Conservation (phyloP, 2,888 invertebrate genomes). For the Aplocera efformata region DNA sequence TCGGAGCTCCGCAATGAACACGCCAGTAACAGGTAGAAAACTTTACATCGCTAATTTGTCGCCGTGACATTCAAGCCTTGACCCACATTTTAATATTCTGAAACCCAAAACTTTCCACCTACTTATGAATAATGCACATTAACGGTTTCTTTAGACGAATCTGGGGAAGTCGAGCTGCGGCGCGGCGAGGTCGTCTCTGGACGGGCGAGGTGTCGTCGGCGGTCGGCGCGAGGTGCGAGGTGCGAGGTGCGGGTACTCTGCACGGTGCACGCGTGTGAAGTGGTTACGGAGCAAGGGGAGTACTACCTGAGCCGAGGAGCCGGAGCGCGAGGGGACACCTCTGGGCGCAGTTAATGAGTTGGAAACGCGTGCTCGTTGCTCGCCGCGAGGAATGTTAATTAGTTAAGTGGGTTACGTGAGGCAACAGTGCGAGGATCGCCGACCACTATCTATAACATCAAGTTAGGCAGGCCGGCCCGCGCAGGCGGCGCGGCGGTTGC, state of each 20-base stretch:
- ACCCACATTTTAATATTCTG: conserved; percentile 58
- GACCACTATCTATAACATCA: conserved; percentile 14
- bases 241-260: background rate
- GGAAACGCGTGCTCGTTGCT: conserved; percentile 54
- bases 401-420: conserved; percentile 58
- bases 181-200: background rate
- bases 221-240: too few relatives aligned
- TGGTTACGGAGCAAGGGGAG: conserved; percentile 6
- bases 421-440: conserved; percentile 44
- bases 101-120: conserved; percentile 57
- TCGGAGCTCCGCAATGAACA: too few relatives aligned
- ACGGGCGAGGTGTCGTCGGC: too few relatives aligned
- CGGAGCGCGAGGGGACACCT: conserved; percentile 15
- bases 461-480: too few relatives aligned
- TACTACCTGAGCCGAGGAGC: too few relatives aligned
- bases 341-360: conserved; percentile 48
- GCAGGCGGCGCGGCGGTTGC: too few relatives aligned
- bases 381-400: conserved; percentile 64
- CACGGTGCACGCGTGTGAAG: background rate
- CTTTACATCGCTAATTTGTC: conserved; percentile 22
- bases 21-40: conserved; percentile 47
- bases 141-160: conserved; percentile 31
- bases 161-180: conserved; percentile 2
- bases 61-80: conserved; percentile 42
- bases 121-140: conserved; percentile 50